Base-by-base conservation (phyloP, 2,797 vertebrate genomes). In the Argyrosomus regius region DNA sequence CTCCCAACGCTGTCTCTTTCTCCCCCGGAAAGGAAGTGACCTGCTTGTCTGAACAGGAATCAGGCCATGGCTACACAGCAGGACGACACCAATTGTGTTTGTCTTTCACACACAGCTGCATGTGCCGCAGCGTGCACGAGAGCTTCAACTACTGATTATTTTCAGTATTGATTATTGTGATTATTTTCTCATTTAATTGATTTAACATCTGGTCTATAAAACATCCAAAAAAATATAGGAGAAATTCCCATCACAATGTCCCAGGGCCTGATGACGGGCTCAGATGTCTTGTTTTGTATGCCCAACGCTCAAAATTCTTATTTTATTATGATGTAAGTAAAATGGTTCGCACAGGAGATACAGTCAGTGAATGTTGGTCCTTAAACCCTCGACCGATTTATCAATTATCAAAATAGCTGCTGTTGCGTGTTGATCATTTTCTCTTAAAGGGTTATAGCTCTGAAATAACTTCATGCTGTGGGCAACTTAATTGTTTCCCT, bases 11-110 rank as follows among this genome's bases (percentile, higher is more conserved):
- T 45, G 75, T 78, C 58, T 76, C 75, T 87, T 77, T 88, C 75
- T 59, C 75, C 85, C 85, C 88, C 73, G 85, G 88, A 91, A 85
- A 92, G 91, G 91, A 95, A 94, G 91, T 94, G 91, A 92, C 92
- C 91, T 87, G 87, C 84, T 95, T 93, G 89, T 94, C 80, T 89
- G 89, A 91, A 85, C 87, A 91, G 84, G 92, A 94, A 94, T 90
- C 90, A 91, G 90, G 89, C 88, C 91, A 93, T 58, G 71, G 91
- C 86, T 78, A 68, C 88, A 68, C 94, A 92, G 94, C 84, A 89
- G 91, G 91, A 87, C 81, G 72, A 89, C 87, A 88, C 82, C 58
- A 83, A 85, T 86, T 85, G 72, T 88, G 74, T 84, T 87, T 75
- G 65, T 84, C 61, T 66, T 65, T 69, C 67, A 62, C 71, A 81